phyloP scores from a whole-genome alignment of 2,113 vertebrate genomes.

The Cariama cristata region DNA sequence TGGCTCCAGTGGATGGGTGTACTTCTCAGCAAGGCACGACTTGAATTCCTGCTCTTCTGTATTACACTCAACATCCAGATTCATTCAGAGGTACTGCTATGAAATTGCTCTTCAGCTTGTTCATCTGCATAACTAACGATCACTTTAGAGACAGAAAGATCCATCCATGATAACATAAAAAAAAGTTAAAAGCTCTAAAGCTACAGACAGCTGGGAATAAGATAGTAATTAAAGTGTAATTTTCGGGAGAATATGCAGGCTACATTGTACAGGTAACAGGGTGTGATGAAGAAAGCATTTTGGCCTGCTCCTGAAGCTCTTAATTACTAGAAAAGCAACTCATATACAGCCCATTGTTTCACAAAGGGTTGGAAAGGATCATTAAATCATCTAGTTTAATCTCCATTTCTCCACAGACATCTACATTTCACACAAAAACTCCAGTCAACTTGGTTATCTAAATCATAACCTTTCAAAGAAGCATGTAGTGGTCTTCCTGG shows the following conservation, averaged over 20 bases:
- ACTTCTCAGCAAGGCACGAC: not conserved
- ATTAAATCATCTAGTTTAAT: not conserved
- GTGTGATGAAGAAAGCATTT: not conserved
- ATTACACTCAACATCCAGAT: not conserved
- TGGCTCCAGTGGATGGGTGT: not conserved
- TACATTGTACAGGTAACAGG: not conserved
- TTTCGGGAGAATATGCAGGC: not conserved
- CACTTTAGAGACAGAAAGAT: slow-evolving; percentile 5
- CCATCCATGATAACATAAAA: not conserved
- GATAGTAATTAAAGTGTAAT: not conserved
- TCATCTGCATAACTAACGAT: slow-evolving; percentile 46
- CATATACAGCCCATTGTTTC: not conserved
- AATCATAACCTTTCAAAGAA: not conserved
- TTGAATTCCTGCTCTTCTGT: not conserved
- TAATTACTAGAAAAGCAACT: not conserved
- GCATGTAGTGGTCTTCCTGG: not conserved
- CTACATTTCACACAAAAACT: not conserved
- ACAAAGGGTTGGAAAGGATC: not conserved
- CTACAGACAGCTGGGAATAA: not conserved
- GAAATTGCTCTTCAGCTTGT: slow-evolving; percentile 10
- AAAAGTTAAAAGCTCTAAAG: slow-evolving; percentile 30
- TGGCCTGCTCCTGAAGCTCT: not conserved
- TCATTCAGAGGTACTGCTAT: not conserved
- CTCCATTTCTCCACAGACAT: not conserved
- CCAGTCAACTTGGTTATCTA: not conserved